Base-by-base conservation (phyloP, 2,888 invertebrate species). In the Hypolimnas misippus region DNA sequence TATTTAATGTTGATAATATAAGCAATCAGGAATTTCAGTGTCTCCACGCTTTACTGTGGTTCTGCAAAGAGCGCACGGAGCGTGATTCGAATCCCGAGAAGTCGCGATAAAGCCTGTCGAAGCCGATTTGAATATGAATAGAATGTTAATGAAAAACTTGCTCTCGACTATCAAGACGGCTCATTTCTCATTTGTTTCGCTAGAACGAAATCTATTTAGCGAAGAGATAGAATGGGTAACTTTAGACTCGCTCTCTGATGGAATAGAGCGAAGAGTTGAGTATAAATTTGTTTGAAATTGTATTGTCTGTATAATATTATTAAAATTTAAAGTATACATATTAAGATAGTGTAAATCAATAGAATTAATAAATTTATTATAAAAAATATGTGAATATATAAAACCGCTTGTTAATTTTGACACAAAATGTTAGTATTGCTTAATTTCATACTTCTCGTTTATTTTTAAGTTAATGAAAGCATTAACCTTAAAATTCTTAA, bases 141-240 rank as follows among this genome's bases (percentile, higher is more conserved):
- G 86, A 87, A 90, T 88, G 86, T 85, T 89, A 88, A 89, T 88
- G 86, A 84, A 86, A 87, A 84, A 85, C 84, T 87, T 85, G 78
- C 60, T 55, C 40, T 29, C 33, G 52, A 50, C 61, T 57, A 65
- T 62, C 57, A 55, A 57, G 52, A 49, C 53, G 38, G 49, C 53
- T 57, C 52, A 61, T 56, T 52, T 61, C 57, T 62, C 44, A 46
- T 58, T 65, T 51, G 57, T 65, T 46, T 54, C 55, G 49, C 50
- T 55, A 51, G 29, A 58, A 57, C 58, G 53, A 55, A 46, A 56
- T 19, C 16, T 50, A 65, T 58, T 58, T 33, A 52, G 33, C 17
- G 25, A 33, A 38, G 29, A 57, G 25, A 29, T 21, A 21, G 19
- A 46, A 21, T 21, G 29, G 49, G 14, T 29, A 25, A n/a, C 49